phyloP scores from a whole-genome alignment of 2,888 invertebrate species.

The Idaea straminata region DNA sequence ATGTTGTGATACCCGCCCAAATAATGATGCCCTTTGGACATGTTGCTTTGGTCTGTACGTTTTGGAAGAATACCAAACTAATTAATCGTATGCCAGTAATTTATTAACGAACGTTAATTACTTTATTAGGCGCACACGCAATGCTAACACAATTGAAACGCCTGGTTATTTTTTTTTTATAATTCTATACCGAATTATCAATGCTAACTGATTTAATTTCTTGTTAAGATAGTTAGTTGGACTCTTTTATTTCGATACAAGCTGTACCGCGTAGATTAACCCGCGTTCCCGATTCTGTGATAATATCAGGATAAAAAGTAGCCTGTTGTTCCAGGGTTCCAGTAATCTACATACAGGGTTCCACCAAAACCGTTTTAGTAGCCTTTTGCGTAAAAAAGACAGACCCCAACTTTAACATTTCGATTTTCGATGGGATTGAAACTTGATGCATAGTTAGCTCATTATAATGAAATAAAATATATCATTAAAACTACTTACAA shows the following conservation, averaged over 20 bases:
- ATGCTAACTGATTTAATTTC: too few species aligned
- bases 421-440: background rate
- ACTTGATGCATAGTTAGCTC: background rate
- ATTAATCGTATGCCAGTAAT: conserved; percentile 15
- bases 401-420: background rate
- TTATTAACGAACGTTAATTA: conserved; percentile 13
- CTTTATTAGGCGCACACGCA: conserved; percentile 8
- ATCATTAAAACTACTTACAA: conserved; percentile 48
- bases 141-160: background rate
- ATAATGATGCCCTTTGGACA: conserved; percentile 33
- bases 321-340: background rate
- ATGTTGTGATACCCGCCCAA: conserved; percentile 33
- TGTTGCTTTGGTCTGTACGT: conserved; percentile 16
- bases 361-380: background rate
- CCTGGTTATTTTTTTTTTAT: background rate
- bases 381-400: background rate
- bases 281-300: background rate
- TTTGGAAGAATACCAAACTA: conserved; percentile 20
- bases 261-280: background rate
- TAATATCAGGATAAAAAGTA: background rate
- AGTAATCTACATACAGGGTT: background rate
- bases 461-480: background rate
- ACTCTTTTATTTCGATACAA: too few species aligned
- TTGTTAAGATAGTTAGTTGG: too few species aligned
- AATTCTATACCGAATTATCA: too few species aligned